Evolutionary conservation across 1,140 invertebrate species (phyloP).

Genomic region (Octopus bimaculoides): DNA sequence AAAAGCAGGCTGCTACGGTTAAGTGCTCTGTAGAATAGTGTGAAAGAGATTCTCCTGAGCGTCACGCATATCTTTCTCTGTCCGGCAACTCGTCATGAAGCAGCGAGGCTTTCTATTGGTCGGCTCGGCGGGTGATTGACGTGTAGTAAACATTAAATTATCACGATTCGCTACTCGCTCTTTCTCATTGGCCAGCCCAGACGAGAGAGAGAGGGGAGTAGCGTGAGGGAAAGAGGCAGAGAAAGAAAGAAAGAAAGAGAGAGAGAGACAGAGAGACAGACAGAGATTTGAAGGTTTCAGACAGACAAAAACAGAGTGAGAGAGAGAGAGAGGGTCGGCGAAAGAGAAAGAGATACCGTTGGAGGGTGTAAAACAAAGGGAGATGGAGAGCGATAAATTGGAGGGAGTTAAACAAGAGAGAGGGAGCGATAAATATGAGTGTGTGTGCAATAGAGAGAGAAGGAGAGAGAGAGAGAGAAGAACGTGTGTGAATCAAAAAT

Average conservation of each 20-base stretch:
- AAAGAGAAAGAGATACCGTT: not conserved
- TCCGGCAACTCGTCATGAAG: not conserved
- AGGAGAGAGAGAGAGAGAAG: constrained; percentile 2
- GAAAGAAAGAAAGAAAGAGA: constrained; percentile 15
- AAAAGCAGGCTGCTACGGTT: constrained; percentile 22
- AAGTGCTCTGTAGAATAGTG: constrained; percentile 10
- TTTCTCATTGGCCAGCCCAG: not conserved
- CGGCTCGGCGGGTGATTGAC: not conserved
- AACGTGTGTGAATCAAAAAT: not conserved
- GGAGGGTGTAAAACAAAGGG: not conserved
- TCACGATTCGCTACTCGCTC: not conserved
- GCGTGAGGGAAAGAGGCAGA: not conserved
- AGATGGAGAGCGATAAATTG: not conserved
- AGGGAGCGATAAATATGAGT: not conserved
- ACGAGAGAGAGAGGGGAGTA: not conserved
- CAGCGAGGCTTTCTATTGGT: not conserved
- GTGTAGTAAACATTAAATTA: not conserved
- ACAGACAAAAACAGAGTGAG: not conserved
- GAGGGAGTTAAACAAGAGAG: not conserved
- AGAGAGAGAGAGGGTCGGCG: not conserved
- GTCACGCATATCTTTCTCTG: not conserved
- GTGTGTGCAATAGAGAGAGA: not conserved
- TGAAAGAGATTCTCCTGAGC: not conserved
- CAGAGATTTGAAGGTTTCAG: not conserved
- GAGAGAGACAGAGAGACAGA: constrained; percentile 6